phyloP scores from a whole-genome alignment of 2,113 vertebrate species.

The Acrocephalus kingi region DNA sequence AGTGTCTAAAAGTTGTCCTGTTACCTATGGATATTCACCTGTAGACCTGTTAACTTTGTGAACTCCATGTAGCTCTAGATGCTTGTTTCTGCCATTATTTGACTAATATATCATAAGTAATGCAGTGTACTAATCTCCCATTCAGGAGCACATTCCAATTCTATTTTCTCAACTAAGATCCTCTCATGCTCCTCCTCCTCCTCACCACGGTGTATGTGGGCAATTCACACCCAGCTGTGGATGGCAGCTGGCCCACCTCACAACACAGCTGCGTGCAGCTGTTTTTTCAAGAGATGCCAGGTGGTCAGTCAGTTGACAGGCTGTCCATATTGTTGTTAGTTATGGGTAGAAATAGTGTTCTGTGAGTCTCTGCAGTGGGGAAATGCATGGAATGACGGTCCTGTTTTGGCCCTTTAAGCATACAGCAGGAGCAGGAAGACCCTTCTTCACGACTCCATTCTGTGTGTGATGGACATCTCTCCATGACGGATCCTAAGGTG shows the following conservation, averaged over 20 bases:
- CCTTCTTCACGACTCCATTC: neutral
- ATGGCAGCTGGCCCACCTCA: neutral
- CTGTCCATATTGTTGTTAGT: neutral
- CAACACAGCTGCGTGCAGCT: neutral
- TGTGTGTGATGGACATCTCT: neutral
- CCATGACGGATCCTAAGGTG: neutral
- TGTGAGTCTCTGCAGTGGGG: neutral
- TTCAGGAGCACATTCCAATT: neutral
- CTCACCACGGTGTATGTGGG: neutral
- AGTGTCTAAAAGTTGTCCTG: neutral
- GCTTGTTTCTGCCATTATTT: neutral
- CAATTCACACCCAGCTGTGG: neutral
- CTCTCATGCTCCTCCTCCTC: neutral
- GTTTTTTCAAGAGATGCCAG: neutral
- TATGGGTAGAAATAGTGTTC: neutral
- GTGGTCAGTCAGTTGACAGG: neutral
- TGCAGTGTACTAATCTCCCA: neutral
- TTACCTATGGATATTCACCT: neutral
- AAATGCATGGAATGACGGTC: neutral
- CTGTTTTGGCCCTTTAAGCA: neutral
- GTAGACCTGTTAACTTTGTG: neutral
- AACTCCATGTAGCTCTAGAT: neutral
- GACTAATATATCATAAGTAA: neutral
- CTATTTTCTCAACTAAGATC: neutral
- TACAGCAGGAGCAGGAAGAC: neutral